Conservation (phyloP, 2,113 vertebrate species). For the Melanerpes aurifrons region DNA sequence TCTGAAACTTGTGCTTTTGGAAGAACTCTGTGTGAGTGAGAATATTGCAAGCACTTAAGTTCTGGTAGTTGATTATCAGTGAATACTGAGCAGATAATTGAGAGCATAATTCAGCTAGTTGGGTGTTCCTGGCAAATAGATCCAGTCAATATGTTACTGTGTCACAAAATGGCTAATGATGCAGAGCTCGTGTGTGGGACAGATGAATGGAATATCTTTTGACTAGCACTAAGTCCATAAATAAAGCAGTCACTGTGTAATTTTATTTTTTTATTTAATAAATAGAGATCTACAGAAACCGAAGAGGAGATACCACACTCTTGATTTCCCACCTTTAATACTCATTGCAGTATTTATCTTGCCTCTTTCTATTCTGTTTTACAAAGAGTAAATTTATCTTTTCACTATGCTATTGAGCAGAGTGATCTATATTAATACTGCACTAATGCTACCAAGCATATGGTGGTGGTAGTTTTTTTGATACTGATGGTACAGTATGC, state of each 20-base stretch:
- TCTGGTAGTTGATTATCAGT: neutral
- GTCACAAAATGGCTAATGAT: neutral
- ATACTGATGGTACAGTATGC: neutral
- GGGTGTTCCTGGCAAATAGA: neutral
- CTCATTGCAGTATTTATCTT: neutral
- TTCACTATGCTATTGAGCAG: neutral
- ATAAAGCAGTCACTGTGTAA: neutral
- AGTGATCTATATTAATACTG: neutral
- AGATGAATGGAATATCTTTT: neutral
- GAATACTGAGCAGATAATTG: neutral
- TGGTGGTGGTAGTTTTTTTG: neutral
- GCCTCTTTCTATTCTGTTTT: neutral
- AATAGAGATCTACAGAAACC: neutral
- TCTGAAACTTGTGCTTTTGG: neutral
- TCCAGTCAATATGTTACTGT: neutral
- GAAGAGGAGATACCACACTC: neutral
- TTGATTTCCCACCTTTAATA: neutral
- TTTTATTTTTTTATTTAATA: neutral
- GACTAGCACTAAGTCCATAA: neutral
- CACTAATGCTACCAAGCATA: neutral
- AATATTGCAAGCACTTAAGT: neutral
- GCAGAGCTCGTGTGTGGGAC: neutral
- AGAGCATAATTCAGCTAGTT: neutral
- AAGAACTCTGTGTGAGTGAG: neutral
- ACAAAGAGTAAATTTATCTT: neutral